Evolutionary conservation across 1,140 invertebrate genomes (phyloP).

Genomic region (Maconellicoccus hirsutus): DNA sequence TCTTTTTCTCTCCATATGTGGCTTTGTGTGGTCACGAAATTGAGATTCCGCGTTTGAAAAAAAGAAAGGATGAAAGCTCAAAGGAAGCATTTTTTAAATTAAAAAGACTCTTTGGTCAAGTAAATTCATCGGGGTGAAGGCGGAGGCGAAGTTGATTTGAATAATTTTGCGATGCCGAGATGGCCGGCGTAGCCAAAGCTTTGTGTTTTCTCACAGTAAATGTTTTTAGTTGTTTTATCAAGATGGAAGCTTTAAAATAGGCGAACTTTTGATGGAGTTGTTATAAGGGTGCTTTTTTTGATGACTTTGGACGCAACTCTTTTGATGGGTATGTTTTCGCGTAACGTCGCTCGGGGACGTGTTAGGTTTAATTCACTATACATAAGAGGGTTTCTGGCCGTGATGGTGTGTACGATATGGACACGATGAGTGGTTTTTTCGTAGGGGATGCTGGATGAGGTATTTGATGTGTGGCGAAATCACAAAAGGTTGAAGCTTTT

Average conservation of each 20-base stretch:
- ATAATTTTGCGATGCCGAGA: not conserved
- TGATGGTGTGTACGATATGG: no score
- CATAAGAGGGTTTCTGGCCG: no score
- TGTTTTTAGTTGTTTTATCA: not conserved
- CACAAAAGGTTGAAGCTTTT: no score
- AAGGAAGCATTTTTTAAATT: constrained; percentile 2
- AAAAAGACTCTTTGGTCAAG: not conserved
- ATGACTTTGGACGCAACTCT: not conserved
- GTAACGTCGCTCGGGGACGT: no score
- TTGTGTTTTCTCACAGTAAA: not conserved
- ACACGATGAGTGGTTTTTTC: no score
- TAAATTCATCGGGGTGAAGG: not conserved
- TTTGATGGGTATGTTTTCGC: not conserved
- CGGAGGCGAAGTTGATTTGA: not conserved
- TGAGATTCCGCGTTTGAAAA: not conserved
- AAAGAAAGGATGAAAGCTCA: not conserved
- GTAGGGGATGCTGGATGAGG: no score
- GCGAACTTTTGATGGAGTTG: not conserved
- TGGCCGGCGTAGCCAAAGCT: not conserved
- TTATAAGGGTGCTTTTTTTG: not conserved
- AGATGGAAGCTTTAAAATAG: not conserved
- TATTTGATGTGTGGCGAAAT: no score
- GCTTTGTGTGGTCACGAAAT: not conserved
- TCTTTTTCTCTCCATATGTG: not conserved
- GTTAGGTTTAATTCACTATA: no score